A percentile compares a stretch with the other conserved stretches of the same genome.
phyloP scores from a whole-genome alignment of 2,888 invertebrate genomes.

The Drosophila diplacantha region DNA sequence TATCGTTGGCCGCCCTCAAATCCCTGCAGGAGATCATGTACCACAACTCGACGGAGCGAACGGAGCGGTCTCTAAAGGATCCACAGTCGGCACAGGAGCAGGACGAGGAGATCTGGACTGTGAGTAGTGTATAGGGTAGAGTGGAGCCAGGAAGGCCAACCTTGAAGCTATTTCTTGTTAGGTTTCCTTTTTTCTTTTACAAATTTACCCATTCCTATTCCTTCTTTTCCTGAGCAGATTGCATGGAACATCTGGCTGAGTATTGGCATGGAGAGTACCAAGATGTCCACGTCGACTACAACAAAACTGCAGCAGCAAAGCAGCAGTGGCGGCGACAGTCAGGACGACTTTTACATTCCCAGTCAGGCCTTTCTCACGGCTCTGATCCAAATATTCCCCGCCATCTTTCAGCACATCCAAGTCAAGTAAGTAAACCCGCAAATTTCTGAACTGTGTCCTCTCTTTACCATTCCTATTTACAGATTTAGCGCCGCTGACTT shows the following conservation, averaged over 20 bases:
- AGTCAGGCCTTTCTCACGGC: slow-evolving; percentile 96
- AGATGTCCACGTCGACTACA: slow-evolving; percentile 77
- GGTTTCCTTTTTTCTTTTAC: slow-evolving; percentile 1
- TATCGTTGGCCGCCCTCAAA: slow-evolving; percentile 95
- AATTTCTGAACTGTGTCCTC: background rate
- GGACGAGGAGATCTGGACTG: slow-evolving; percentile 84
- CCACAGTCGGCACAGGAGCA: slow-evolving; percentile 55
- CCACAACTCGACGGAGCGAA: slow-evolving; percentile 78
- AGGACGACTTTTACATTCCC: slow-evolving; percentile 87
- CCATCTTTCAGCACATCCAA: slow-evolving; percentile 93
- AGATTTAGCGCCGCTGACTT: slow-evolving; percentile 82
- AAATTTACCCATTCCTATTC: background rate
- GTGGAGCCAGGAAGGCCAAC: background rate
- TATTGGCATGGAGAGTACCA: slow-evolving; percentile 89
- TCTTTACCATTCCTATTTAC: background rate
- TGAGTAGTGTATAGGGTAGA: slow-evolving; percentile 65
- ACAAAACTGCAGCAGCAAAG: slow-evolving; percentile 43
- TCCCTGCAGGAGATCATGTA: slow-evolving; percentile 97
- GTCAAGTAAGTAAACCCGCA: slow-evolving; percentile 79
- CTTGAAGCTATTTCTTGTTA: slow-evolving; percentile 6
- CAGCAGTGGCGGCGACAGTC: slow-evolving; percentile 57
- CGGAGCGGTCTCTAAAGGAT: slow-evolving; percentile 73
- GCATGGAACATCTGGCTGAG: slow-evolving; percentile 93
- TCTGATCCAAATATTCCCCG: slow-evolving; percentile 96
- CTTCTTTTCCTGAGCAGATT: slow-evolving; percentile 63